Percentiles rank a stretch among this genome's conserved stretches.
Conservation (phyloP, 2,888 invertebrate species). For the Andrena bicolor region DNA sequence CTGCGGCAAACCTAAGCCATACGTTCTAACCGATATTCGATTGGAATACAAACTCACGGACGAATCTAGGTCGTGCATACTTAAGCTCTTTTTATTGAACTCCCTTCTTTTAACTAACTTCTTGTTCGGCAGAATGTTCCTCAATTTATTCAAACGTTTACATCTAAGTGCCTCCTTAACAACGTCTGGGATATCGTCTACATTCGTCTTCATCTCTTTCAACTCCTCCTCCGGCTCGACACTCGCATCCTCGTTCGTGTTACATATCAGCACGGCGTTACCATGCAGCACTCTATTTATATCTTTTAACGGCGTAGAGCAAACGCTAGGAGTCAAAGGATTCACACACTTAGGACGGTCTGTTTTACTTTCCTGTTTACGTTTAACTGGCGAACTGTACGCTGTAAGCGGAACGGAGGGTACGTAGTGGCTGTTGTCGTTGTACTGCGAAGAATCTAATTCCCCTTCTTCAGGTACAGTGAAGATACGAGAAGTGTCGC, state of each 20-base stretch:
- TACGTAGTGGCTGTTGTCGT: conserved; percentile 57
- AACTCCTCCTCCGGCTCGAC: conserved; percentile 49
- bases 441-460: conserved; percentile 74
- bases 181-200: conserved; percentile 84
- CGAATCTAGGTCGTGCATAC: conserved; percentile 89
- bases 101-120: conserved; percentile 69
- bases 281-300: conserved; percentile 90
- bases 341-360: conserved; percentile 69
- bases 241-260: conserved; percentile 82
- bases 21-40: conserved; percentile 87
- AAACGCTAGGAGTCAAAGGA: conserved; percentile 89
- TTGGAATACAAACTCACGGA: conserved; percentile 87
- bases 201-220: conserved; percentile 62
- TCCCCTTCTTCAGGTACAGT: conserved; percentile 93
- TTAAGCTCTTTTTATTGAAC: conserved; percentile 84
- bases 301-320: conserved; percentile 92
- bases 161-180: conserved; percentile 84
- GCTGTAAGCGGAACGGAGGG: conserved; percentile 68
- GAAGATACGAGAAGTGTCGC: conserved; percentile 92
- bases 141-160: conserved; percentile 82
- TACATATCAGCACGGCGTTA: conserved; percentile 91
- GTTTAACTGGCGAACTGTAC: conserved; percentile 75
- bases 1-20: conserved; percentile 85
- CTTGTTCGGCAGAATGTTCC: conserved; percentile 74
- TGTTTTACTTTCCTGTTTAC: conserved; percentile 73